A percentile compares a stretch with the other conserved stretches of the same genome.
Evolutionary conservation across 2,888 invertebrate species (phyloP).

Genomic region (Agrochola macilenta): DNA sequence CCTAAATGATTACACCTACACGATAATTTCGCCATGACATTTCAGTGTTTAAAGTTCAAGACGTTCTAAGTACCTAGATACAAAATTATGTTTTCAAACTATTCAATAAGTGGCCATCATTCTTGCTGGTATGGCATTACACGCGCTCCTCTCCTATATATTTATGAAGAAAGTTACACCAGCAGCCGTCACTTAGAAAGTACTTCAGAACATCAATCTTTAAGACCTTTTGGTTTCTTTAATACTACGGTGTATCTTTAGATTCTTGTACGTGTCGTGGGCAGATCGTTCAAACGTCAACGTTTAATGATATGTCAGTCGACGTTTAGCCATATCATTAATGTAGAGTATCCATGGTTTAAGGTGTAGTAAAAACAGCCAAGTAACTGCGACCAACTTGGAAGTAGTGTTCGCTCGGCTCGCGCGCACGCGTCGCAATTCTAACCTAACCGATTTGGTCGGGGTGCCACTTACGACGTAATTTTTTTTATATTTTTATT

Average conservation of each 20-base stretch:
- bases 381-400: too few relatives aligned
- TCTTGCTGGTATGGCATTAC: conserved; percentile 2
- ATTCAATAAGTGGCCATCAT: conserved; percentile 1
- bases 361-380: too few relatives aligned
- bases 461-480: too few relatives aligned
- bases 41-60: not conserved
- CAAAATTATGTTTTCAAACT: not conserved
- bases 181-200: not conserved
- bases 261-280: not conserved
- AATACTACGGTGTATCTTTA: not conserved
- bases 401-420: too few relatives aligned
- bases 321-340: too few relatives aligned
- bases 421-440: too few relatives aligned
- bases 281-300: too few relatives aligned
- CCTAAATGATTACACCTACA: not conserved
- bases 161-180: conserved; percentile 12
- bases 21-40: not conserved
- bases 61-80: not conserved
- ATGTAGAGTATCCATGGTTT: too few relatives aligned
- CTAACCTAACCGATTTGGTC: too few relatives aligned
- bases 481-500: too few relatives aligned
- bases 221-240: conserved; percentile 24
- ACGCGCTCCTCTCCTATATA: not conserved
- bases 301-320: too few relatives aligned
- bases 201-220: conserved; percentile 37